Evolutionary conservation across 2,888 invertebrate genomes (phyloP), one percentile per base, ranked within the genome.

Genomic region (Gryllus longicercus): DNA sequence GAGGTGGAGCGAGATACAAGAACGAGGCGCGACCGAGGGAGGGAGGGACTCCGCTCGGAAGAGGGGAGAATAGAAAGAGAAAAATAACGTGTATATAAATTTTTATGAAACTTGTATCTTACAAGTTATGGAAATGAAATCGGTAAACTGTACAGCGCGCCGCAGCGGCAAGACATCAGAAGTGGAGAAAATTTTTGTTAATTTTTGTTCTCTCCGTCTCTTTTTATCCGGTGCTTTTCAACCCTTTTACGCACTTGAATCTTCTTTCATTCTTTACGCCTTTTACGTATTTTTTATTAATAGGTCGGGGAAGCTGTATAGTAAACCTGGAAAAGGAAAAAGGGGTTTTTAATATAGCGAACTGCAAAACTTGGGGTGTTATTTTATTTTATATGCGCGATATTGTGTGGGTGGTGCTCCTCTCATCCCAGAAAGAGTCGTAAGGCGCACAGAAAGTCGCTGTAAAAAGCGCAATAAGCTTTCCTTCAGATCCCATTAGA

Each of bases 21-120:
- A 63, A n/a, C 63, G 14, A 63, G 63, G 63, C 14, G 14, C 63
- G 63, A 63, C 63, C 63, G 63, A 63, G 63, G 63, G 63, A 63
- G 63, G 63, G 16, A n/a, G 16, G 14, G 63, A n/a, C 14, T 14
- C 63, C 11, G 3, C n/a, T 63, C 8, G 63, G 63, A 63, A 63
- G 63, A 63, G n/a, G 63, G 63, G 63, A 63, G n/a, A 63, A 14
- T 14, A n/a, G 63, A 63, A 63, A 63, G 63, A 63, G 63, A 63
- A 63, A 63, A 63, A 63, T 63, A 63, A 63, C n/a, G 63, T n/a
- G 63, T 63, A n/a, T 63, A 63, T 63, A 63, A 63, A 63, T 63
- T 14, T 63, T 63, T 63, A 63, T 63, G 63, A 63, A 63, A 63
- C 63, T 63, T 63, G 63, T 63, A 63, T 63, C 63, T 63, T 63